These are phyloP conservation scores for Nycticebus coucang DNA, from an alignment of 2,113 vertebrate genomes.

Conservation along the genomic window DNA sequence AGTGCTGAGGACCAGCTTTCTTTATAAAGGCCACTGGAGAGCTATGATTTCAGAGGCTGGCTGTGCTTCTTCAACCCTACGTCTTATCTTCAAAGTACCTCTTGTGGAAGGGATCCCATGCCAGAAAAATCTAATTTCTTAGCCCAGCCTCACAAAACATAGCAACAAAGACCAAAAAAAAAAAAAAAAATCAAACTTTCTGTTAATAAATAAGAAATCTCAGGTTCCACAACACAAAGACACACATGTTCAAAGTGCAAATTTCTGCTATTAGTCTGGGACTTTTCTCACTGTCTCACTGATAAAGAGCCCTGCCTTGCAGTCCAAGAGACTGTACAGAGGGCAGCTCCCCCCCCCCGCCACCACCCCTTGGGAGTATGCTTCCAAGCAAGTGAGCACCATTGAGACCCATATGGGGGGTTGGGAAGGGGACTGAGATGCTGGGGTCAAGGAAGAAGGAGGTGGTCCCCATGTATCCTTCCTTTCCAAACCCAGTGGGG, in stretches of 20 bases:
- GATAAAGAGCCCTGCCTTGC: constrained; percentile 77
- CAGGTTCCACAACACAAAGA: constrained; percentile 89
- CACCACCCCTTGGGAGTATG: constrained; percentile 56
- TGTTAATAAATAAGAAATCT: constrained; percentile 89
- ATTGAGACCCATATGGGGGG: constrained; percentile 79
- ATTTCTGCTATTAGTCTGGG: constrained; percentile 86
- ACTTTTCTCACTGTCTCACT: constrained; percentile 85
- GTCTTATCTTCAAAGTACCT: constrained; percentile 64
- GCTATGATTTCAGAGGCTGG: constrained; percentile 75
- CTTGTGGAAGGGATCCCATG: constrained; percentile 66
- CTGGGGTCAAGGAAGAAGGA: constrained; percentile 59
- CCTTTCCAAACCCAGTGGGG: constrained; percentile 80
- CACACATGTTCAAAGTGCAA: constrained; percentile 90
- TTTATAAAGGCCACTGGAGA: constrained; percentile 69
- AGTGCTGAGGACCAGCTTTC: constrained; percentile 66
- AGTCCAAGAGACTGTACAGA: constrained; percentile 58
- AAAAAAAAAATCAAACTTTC: constrained; percentile 84
- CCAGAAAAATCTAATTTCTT: constrained; percentile 76
- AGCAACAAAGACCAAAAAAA: constrained; percentile 75
- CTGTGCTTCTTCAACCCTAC: constrained; percentile 62
- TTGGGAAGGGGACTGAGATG: constrained; percentile 77
- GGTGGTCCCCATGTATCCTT: constrained; percentile 81
- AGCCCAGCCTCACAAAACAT: constrained; percentile 75
- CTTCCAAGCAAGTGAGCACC: constrained; percentile 83
- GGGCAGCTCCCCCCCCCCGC: constrained; percentile 72